Base-by-base conservation (phyloP, 37 sponge, comb jelly and placozoan species). In the Crambe crambe region DNA sequence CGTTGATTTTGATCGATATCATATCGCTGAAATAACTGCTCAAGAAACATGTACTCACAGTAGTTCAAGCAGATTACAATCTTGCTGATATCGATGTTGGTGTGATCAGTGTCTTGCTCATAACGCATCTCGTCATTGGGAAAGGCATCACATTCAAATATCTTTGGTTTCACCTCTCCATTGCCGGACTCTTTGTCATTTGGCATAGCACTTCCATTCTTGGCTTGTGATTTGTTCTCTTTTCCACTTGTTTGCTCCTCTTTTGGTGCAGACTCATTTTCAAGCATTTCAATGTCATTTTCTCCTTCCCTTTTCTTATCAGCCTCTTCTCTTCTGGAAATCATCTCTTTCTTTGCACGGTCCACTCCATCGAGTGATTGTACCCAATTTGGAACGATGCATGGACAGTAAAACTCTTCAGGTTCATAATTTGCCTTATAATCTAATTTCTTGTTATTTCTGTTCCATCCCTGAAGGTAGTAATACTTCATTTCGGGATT, bases 341-440 rank as follows among this genome's bases (percentile, higher is more conserved):
- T 68, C 32, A 32, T 44, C 51, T 47, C 42, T 36, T 77, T 68
- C 63, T 87, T 82, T 21, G 54, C 78, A 6, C 58, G 37, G 0
- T 43, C 41, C 41, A 92, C 93, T 8, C 83, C 86, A n/a, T 87
- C 89, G 58, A 68, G 40, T 17, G 58, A 27, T 17, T 71, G 31
- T 17, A 90, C 75, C 97, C 97, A 96, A 8, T 80, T 73, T 5
- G 65, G 51, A 6, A 66, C 81, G 58, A 89, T 81, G 65, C 88
- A 85, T 6, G 97, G 91, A 70, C 91, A 91, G 74, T 87, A 90
- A 64, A 96, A 93, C 17, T 93, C 89, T 23, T 77, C 89, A 9
- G 97, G 97, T 42, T 72, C 65, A 70, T 96, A 96, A 72, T 90
- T 84, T 27, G 94, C 88, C 56, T 96, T 96, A 87, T 96, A 96